Percentiles rank a stretch among this genome's conserved stretches.
Evolutionary conservation across 2,113 vertebrate genomes (phyloP).

Genomic region (Ciconia maguari): DNA sequence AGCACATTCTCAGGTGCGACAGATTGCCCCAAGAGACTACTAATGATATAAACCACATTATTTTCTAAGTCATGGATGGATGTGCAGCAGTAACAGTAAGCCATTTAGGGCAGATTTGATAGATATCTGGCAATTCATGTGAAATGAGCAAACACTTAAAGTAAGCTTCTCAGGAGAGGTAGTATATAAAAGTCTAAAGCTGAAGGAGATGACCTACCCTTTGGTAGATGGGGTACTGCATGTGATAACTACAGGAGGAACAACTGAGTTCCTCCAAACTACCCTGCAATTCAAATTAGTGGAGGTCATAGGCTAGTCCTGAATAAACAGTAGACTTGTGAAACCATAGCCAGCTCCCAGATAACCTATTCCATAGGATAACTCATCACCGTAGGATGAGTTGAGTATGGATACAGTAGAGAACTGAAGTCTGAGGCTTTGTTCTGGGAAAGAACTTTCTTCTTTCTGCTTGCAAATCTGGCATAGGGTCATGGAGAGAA

Average conservation of each 20-base stretch:
- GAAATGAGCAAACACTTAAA: not conserved
- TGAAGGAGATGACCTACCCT: not conserved
- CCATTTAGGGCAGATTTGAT: not conserved
- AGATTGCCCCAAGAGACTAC: not conserved
- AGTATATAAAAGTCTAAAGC: not conserved
- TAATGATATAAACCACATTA: not conserved
- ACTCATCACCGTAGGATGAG: not conserved
- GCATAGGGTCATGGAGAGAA: not conserved
- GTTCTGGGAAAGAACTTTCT: not conserved
- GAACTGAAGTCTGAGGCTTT: not conserved
- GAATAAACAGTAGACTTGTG: not conserved
- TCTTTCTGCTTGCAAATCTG: not conserved
- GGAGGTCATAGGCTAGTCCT: not conserved
- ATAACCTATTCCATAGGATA: not conserved
- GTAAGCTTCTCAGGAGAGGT: not conserved
- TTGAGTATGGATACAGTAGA: not conserved
- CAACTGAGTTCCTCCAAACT: not conserved
- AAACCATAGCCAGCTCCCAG: not conserved
- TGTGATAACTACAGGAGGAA: not conserved
- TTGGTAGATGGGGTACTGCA: not conserved
- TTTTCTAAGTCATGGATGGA: not conserved
- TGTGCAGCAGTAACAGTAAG: not conserved
- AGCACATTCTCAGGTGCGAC: not conserved
- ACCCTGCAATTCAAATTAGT: not conserved
- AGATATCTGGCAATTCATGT: not conserved